These are phyloP conservation scores for Nephrotoma appendiculata DNA, from an alignment of 2,888 invertebrate genomes.

Conservation along the genomic window DNA sequence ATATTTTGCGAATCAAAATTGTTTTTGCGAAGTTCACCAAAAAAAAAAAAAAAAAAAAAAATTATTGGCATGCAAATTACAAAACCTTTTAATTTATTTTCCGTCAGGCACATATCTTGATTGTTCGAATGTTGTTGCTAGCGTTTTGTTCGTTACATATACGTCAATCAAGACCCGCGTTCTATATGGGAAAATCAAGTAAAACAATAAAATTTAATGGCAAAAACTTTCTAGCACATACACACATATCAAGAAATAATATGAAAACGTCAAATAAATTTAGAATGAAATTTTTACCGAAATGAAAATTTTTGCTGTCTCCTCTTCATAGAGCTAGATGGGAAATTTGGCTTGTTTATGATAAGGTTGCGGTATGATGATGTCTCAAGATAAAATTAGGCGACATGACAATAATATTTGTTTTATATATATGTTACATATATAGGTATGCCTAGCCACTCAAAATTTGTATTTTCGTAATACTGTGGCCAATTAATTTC, in stretches of 20 bases:
- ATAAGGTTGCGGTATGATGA: background rate
- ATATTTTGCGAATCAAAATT: background rate
- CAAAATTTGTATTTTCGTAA: too few species aligned
- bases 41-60: background rate
- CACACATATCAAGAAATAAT: background rate
- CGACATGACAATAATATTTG: background rate
- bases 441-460: too few species aligned
- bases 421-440: too few species aligned
- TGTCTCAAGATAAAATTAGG: background rate
- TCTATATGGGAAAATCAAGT: background rate
- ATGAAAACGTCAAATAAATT: background rate
- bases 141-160: background rate
- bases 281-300: background rate
- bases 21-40: background rate
- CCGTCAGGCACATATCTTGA: background rate
- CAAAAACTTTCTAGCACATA: background rate
- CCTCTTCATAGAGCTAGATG: background rate
- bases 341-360: background rate
- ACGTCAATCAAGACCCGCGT: background rate
- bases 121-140: background rate
- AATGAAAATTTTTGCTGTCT: background rate
- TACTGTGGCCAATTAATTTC: background rate
- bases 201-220: background rate
- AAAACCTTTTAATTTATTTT: background rate
- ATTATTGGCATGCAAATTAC: background rate